A percentile compares a stretch with the other conserved stretches of the same genome.
Evolutionary conservation across 2,888 invertebrate genomes (phyloP).

Genomic region (Meganola albula): DNA sequence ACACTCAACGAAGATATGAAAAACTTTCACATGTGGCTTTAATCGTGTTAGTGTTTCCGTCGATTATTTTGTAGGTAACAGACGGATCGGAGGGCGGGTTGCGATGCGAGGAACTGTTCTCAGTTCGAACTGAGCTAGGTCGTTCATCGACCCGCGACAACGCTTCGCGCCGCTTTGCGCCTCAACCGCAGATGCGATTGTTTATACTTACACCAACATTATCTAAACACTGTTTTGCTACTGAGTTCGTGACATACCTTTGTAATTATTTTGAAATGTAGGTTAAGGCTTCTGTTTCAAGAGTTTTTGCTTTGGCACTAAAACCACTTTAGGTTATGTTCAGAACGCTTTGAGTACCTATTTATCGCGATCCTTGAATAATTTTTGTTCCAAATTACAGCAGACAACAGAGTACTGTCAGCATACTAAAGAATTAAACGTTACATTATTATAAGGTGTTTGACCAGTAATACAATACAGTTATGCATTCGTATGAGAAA

Average conservation of each 20-base stretch:
- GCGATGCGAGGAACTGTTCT: conserved; percentile 40
- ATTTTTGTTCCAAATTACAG: conserved; percentile 10
- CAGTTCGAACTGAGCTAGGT: conserved; percentile 67
- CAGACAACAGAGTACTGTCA: conserved; percentile 6
- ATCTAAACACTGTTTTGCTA: conserved; percentile 65
- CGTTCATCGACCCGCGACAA: conserved; percentile 67
- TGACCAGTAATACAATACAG: conserved; percentile 22
- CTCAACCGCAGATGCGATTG: conserved; percentile 58
- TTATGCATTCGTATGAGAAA: conserved; percentile 25
- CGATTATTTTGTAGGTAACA: conserved; percentile 23
- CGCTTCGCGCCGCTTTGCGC: conserved; percentile 26
- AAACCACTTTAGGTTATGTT: too few species aligned
- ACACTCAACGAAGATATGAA: too few species aligned
- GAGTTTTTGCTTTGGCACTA: too few species aligned
- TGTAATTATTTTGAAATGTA: conserved; percentile 65
- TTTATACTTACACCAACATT: conserved; percentile 66
- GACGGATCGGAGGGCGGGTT: conserved; percentile 34
- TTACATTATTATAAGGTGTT: conserved; percentile 22
- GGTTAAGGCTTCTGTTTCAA: conserved; percentile 67
- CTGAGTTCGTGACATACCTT: conserved; percentile 70
- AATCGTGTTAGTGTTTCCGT: conserved; percentile 21
- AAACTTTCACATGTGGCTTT: too few species aligned
- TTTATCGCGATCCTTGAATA: conserved; percentile 21
- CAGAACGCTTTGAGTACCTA: conserved; percentile 19
- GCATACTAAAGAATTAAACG: too few species aligned